Conservation (phyloP, 2,113 vertebrate genomes). For the Caloenas nicobarica region DNA sequence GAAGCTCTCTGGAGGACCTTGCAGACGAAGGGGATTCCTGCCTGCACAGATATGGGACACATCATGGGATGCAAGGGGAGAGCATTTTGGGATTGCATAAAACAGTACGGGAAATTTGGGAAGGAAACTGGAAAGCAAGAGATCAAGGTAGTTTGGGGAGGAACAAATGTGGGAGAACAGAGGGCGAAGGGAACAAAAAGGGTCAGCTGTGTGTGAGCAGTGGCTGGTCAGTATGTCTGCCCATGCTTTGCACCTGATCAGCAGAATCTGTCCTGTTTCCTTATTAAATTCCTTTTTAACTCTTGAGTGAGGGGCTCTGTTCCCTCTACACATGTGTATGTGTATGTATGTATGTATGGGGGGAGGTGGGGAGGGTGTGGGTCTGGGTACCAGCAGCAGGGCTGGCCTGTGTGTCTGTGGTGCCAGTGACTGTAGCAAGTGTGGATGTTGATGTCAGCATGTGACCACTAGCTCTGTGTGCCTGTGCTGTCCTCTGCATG, state of each 20-base stretch:
- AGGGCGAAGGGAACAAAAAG: not conserved
- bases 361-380: too few relatives aligned
- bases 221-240: not conserved
- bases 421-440: fast-evolving
- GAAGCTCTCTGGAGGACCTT: not conserved
- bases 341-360: not conserved
- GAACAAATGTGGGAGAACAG: not conserved
- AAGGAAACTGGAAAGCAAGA: not conserved
- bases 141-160: not conserved
- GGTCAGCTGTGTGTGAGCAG: not conserved
- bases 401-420: not conserved
- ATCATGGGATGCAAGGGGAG: not conserved
- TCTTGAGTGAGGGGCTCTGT: not conserved
- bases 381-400: not conserved
- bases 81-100: not conserved
- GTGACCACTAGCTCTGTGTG: not conserved
- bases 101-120: not conserved
- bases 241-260: not conserved
- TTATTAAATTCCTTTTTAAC: not conserved
- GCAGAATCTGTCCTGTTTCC: not conserved
- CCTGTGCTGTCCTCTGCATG: not conserved
- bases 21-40: not conserved
- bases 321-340: too few relatives aligned
- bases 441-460: not conserved
- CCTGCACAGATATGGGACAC: not conserved